Base-by-base conservation (phyloP, 2,797 vertebrate genomes). In the Limnodromus scolopaceus region DNA sequence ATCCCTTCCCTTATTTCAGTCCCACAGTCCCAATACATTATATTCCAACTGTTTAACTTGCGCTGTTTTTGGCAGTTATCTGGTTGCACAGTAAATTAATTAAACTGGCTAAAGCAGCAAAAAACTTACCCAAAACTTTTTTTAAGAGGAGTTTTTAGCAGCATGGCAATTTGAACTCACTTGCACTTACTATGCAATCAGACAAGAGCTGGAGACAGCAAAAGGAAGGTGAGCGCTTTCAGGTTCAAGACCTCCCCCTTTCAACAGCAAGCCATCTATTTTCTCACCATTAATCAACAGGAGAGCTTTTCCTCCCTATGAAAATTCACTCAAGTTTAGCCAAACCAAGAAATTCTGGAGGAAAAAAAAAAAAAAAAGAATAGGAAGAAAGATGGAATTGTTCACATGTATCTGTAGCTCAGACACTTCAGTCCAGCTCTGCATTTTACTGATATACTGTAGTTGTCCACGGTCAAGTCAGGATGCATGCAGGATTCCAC, bases 321-420 rank as follows among this genome's bases (percentile, higher is more conserved):
- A 83, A 94, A 87, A 87, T 28, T 79, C 58, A 94, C 23, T 38
- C n/a, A 80, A 79, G 19, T 70, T 87, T 93, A 87, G 53, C 32
- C 64, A 91, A 84, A 87, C 7, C 9, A 91, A 87, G 34, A 87
- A 24, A 63, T 34, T 30, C 46, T 54, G n/a, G 30, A 43, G 22
- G 2, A 19, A 14, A 1, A 2, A 16, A 22, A 18, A 28, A 23
- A 24, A 8, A 57, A 57, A n/a, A n/a, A 32, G 34, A 32, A 34
- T 17, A 60, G 57, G 8, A 60, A 60, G 36, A 30, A 66, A 49
- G 6, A 55, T 5, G 4, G 15, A 61, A 68, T 49, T 76, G 27
- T 69, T 79, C 48, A 34, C 22, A 12, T 3, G 1, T 7, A 57
- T 38, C 34, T 66, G 24, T 11, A 63, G 51, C 43, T 87, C 71